Conservation (phyloP, 2,113 vertebrate genomes). For the Rhegmatorhina hoffmannsi region DNA sequence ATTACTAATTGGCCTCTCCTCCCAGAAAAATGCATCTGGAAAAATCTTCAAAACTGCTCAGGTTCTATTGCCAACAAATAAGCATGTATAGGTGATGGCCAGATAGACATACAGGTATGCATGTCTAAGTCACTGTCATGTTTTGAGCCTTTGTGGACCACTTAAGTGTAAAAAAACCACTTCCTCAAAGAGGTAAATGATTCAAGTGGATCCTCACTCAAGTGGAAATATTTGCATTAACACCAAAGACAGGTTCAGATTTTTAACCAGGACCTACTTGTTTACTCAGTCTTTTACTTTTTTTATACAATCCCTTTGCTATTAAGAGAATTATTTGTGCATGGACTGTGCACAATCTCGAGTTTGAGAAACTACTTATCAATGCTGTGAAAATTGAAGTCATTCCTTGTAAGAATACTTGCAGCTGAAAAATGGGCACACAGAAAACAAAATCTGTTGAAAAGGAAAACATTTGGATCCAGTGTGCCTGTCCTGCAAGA, state of each 20-base stretch:
- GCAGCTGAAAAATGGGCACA: background rate
- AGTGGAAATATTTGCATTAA: background rate
- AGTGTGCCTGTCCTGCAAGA: background rate
- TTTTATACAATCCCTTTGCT: background rate
- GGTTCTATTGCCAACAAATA: background rate
- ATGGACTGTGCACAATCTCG: background rate
- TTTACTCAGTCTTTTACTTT: background rate
- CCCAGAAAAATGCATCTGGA: background rate
- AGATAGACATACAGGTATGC: too few relatives aligned
- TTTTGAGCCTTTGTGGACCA: background rate
- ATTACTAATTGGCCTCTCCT: background rate
- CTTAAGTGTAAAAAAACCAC: background rate
- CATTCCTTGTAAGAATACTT: background rate
- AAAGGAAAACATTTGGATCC: background rate
- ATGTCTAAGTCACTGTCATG: background rate
- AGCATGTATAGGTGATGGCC: accelerated
- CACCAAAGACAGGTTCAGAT: background rate
- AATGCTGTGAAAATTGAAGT: background rate
- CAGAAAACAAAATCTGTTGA: background rate
- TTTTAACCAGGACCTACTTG: background rate
- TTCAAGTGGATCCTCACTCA: background rate
- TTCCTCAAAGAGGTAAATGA: background rate
- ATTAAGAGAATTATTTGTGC: background rate
- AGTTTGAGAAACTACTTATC: background rate
- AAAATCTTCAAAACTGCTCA: background rate